phyloP scores from a whole-genome alignment of 2,113 vertebrate genomes.

The Paramisgurnus dabryanus region DNA sequence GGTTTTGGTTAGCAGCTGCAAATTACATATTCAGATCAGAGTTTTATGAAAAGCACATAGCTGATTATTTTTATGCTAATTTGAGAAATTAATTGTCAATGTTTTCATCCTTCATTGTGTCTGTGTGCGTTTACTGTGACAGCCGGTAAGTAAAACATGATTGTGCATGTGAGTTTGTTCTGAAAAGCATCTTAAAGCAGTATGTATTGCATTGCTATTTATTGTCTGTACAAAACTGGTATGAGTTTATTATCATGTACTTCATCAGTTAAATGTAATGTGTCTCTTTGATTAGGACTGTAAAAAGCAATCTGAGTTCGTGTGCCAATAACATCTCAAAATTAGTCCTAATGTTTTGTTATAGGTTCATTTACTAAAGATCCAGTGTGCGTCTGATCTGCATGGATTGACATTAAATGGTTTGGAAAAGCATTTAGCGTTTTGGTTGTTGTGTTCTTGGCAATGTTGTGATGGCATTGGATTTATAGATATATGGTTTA shows the following conservation, averaged over 20 bases:
- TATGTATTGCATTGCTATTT: neutral
- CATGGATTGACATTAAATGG: neutral
- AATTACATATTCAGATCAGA: no score
- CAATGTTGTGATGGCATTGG: neutral
- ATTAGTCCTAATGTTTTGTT: neutral
- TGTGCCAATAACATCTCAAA: neutral
- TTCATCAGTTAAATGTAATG: neutral
- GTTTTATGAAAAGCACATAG: no score
- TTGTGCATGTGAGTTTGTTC: constrained; percentile 56
- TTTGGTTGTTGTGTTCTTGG: neutral
- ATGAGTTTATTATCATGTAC: neutral
- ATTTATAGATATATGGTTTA: no score
- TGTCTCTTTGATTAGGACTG: no score
- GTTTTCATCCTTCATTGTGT: constrained; percentile 16
- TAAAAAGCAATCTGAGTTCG: no score
- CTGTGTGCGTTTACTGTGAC: constrained; percentile 55
- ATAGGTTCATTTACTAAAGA: neutral
- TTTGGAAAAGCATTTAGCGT: constrained; percentile 3
- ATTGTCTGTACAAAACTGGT: neutral
- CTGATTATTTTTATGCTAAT: neutral
- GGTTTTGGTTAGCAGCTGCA: no score
- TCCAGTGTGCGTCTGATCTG: neutral
- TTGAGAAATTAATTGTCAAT: neutral
- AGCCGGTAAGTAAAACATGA: constrained; percentile 73
- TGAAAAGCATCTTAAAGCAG: neutral